Percentiles rank a stretch among this genome's conserved stretches.
Conservation (phyloP, 1,140 invertebrate species). For the Matsumurasca onukii region DNA sequence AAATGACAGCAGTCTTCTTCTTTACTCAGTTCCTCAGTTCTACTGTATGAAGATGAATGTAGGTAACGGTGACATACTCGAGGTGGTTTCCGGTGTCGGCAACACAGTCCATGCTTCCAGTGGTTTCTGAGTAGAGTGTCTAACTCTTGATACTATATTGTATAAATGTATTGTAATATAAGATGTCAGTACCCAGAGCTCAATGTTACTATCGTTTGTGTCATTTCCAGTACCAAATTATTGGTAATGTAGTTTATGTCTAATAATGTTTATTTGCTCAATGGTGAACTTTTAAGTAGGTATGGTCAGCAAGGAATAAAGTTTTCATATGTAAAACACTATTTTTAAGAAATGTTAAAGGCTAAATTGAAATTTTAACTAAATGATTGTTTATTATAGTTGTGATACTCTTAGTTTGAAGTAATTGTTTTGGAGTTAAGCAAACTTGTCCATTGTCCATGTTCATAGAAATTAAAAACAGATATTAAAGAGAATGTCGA, state of each 20-base stretch:
- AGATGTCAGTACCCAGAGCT: not conserved
- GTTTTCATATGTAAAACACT: no score
- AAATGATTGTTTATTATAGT: no score
- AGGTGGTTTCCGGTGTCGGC: no score
- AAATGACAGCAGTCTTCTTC: not conserved
- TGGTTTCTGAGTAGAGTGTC: conserved; percentile 22
- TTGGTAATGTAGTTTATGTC: conserved; percentile 19
- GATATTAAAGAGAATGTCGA: no score
- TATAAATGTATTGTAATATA: not conserved
- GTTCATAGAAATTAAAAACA: no score
- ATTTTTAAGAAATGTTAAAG: no score
- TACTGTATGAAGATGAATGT: not conserved
- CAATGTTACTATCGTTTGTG: conserved; percentile 10
- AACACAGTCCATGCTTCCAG: not conserved
- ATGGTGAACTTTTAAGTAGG: not conserved
- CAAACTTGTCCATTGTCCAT: no score
- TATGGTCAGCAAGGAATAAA: conserved; percentile 18
- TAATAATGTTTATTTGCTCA: conserved; percentile 20
- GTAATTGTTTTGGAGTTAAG: no score
- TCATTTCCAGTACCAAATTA: conserved; percentile 3
- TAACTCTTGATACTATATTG: conserved; percentile 7
- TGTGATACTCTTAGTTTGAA: no score
- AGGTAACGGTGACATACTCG: not conserved
- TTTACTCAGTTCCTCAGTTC: not conserved
- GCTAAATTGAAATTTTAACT: no score